Percentiles rank a stretch among this genome's conserved stretches.
Evolutionary conservation across 2,888 invertebrate species (phyloP).

Genomic region (Liopterus haemorrhoidalis): DNA sequence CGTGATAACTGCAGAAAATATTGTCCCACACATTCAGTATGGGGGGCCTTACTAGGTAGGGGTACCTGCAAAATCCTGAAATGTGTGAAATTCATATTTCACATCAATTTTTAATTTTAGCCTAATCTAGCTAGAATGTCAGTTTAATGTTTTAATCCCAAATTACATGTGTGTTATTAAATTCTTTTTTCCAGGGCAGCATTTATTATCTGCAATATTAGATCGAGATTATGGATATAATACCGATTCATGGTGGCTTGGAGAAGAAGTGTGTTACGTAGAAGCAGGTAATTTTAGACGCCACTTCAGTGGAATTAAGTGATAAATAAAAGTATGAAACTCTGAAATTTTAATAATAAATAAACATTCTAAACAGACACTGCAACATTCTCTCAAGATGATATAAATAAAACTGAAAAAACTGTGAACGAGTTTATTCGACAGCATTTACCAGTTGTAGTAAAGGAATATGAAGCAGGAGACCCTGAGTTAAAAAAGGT

Average conservation of each 20-base stretch:
- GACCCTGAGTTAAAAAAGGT: conserved; percentile 50
- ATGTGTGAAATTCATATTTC: too few relatives aligned
- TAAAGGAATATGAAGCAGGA: conserved; percentile 56
- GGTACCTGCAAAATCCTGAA: too few relatives aligned
- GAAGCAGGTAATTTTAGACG: conserved; percentile 55
- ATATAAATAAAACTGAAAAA: conserved; percentile 53
- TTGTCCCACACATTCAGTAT: too few relatives aligned
- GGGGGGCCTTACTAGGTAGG: too few relatives aligned
- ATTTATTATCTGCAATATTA: conserved; percentile 73
- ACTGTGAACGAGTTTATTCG: conserved; percentile 64
- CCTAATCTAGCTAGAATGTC: too few relatives aligned
- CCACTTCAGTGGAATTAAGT: conserved; percentile 1
- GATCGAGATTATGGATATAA: conserved; percentile 60
- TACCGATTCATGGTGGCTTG: conserved; percentile 81
- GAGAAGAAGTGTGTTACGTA: conserved; percentile 65
- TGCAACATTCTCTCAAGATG: conserved; percentile 49
- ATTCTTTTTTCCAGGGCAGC: conserved; percentile 56
- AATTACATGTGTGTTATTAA: conserved; percentile 11
- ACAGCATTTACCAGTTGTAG: conserved; percentile 56
- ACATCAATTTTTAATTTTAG: too few relatives aligned
- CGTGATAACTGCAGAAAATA: too few relatives aligned
- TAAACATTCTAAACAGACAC: conserved; percentile 43
- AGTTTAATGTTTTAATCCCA: too few relatives aligned
- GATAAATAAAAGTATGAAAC: neutral
- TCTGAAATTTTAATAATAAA: too few relatives aligned